Evolutionary conservation across 2,797 vertebrate genomes (phyloP), one percentile per base, ranked within the genome.

Genomic region (Acrossocheilus fasciatus): DNA sequence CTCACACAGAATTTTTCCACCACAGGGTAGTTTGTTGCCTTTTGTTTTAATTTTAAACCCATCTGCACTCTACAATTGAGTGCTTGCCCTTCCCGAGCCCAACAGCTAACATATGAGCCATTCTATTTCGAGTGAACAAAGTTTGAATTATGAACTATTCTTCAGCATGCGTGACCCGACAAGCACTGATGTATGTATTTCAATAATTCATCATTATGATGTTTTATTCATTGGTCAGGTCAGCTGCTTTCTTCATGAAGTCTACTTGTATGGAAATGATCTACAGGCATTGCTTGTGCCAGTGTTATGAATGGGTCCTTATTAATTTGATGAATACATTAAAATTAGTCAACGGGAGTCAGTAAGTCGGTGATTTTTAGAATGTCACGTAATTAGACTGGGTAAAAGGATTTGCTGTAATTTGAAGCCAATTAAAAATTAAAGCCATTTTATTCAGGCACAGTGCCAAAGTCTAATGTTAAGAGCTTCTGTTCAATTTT

Each of bases 381-480:
- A 74, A 81, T 83, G 57, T 64, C 11, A 72, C 66, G 26, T 75
- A 86, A 86, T 86, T 87, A 70, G 74, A 52, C 80, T 7, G 75
- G 41, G 47, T 83, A 80, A 83, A 70, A 41, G 36, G 34, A 80
- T 75, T 81, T 83, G 41, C 72, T 64, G 50, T 82, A 70, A 86
- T 87, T 87, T 87, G 17, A 83, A 36, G 30, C 74, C 47, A 80
- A 85, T 83, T 87, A 83, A 87, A 85, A 57, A 68, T 89, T 73
- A 68, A 85, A 74, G 74, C 43, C 36, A 77, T 45, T 87, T 82
- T 82, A 89, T 84, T 84, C 76, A 80, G 52, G 66, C 39, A 73
- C 39, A 17, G 30, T 74, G 74, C 54, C 54, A 85, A 86, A 84
- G n/a, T 80, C 4, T 66, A 80, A 64, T 64, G 57, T 80, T 80